Evolutionary conservation across 2,113 vertebrate genomes (phyloP), one percentile per base, ranked within the genome.

Genomic region (Phalacrocorax brasilianus): DNA sequence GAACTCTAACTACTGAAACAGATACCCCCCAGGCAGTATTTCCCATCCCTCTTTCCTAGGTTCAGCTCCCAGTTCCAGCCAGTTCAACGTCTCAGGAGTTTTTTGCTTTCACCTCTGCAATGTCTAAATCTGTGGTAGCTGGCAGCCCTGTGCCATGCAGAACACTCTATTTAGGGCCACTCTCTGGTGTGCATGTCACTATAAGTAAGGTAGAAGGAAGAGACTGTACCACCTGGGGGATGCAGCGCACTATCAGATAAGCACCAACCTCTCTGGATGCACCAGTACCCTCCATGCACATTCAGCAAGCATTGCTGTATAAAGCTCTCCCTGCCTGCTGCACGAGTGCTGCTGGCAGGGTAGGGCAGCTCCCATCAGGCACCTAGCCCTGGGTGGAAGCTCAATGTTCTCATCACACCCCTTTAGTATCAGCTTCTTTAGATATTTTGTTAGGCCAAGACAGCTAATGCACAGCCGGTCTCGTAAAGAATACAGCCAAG

Each of bases 211-310:
- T 11, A 47, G 33, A 71, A 80, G 38, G 42, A 35, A 50, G 59
- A 88, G 66, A 40, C 18, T 19, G n/a, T 66, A 50, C 50, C 8
- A 32, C 19, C 55, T 14, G 23, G 21, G 33, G 55, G 42, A 78
- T 0, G 1, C 22, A 58, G 22, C 0, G 0, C 11, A 10, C 45
- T 50, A 14, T 53, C 59, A 33, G 81, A n/a, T 12, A 50, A 92
- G 33, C 40, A 9, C 20, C 1, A 5, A 6, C 22, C n/a, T 56
- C 68, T 68, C 40, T 58, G 81, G 33, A 12, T 55, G 44, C 45
- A 35, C n/a, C 4, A 0, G 35, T 66, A 28, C 28, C 21, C 38
- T 86, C 47, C 40, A 6, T 8, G 30, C 33, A 14, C 58, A 22
- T 52, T 85, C 62, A 76, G 74, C 84, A 82, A 81, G 65, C 1